These are phyloP conservation scores for Thaumatotibia leucotreta DNA, from an alignment of 1,140 invertebrate species.

Conservation along the genomic window DNA sequence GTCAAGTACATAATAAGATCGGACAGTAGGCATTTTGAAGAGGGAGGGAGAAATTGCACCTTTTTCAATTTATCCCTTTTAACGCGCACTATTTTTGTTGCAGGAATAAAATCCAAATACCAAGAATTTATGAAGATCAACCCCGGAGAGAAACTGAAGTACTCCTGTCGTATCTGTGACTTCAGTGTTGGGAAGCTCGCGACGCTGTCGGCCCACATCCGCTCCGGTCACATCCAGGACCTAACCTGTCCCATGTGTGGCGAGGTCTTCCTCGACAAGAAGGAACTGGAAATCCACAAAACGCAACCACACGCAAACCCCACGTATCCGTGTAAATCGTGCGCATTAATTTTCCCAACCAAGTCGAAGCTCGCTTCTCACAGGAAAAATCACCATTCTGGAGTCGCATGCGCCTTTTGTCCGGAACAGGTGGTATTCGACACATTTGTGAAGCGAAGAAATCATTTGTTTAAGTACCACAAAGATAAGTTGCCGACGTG, in stretches of 20 bases:
- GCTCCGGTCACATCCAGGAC: neutral
- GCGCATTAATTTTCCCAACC: neutral
- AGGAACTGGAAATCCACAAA: neutral
- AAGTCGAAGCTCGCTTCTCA: neutral
- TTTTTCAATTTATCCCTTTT: too few relatives aligned
- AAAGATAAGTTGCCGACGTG: neutral
- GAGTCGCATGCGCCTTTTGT: neutral
- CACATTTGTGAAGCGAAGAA: neutral
- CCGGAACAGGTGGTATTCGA: neutral
- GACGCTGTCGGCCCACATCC: neutral
- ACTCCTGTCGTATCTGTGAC: neutral
- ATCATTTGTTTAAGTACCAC: neutral
- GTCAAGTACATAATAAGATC: too few relatives aligned
- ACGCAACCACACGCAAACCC: neutral
- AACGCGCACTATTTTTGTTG: neutral
- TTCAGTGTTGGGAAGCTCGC: neutral
- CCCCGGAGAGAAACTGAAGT: neutral
- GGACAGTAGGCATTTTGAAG: too few relatives aligned
- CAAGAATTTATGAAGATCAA: neutral
- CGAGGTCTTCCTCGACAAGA: neutral
- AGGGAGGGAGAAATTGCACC: too few relatives aligned
- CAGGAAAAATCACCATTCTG: neutral
- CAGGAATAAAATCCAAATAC: neutral
- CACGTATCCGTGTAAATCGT: neutral
- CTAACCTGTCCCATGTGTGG: neutral